A percentile compares a stretch with the other conserved stretches of the same genome.
phyloP scores from a whole-genome alignment of 2,797 vertebrate species.

The Gymnothorax javanicus region DNA sequence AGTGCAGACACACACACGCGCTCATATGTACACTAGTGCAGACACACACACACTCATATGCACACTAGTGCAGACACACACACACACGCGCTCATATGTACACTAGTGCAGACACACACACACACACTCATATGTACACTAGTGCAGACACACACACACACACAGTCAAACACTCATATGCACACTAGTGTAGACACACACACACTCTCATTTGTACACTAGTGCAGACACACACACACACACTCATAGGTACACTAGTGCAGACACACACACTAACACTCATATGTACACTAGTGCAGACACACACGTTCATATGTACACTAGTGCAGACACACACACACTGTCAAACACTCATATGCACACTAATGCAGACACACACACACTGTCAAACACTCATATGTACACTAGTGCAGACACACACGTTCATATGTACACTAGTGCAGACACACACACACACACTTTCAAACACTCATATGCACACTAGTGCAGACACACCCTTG shows the following conservation, averaged over 20 bases:
- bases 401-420: neutral
- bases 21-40: neutral
- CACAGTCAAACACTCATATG: too few species aligned
- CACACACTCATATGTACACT: too few species aligned
- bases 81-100: neutral
- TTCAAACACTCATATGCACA: too few species aligned
- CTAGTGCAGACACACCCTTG: too few species aligned
- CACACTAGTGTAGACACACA: too few species aligned
- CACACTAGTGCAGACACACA: neutral
- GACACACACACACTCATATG: neutral
- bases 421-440: too few species aligned
- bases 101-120: too few species aligned
- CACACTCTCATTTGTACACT: neutral
- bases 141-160: constrained; percentile 4
- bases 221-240: neutral
- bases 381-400: neutral
- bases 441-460: too few species aligned
- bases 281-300: neutral
- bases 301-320: neutral
- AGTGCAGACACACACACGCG: too few species aligned
- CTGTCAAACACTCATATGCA: neutral
- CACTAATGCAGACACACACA: neutral
- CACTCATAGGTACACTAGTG: too few species aligned
- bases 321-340: neutral
- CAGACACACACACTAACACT: neutral